Base-by-base conservation (phyloP, 1,140 invertebrate species). In the Orussus abietinus region DNA sequence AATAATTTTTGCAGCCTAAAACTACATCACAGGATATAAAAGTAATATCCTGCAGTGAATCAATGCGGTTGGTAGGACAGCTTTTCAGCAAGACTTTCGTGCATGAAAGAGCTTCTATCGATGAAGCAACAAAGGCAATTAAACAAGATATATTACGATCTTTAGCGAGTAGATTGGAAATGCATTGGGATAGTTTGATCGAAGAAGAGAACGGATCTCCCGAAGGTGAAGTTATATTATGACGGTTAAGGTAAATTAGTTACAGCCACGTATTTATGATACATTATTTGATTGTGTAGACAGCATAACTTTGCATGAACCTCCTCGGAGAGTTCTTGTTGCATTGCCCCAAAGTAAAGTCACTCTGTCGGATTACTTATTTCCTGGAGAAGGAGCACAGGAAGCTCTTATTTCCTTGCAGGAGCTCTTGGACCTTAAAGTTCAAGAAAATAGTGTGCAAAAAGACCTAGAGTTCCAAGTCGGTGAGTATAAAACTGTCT, bases 171-270 rank as follows among this genome's bases (percentile, higher is more conserved):
- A 74, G 88, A 50, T 80, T 90, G 57, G 86, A 89, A 53, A 84
- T 91, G 79, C 85, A 91, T 53, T 89, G 85, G 79, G 87, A 90
- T 72, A 86, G 87, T 47, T 71, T 90, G 25, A 84, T 88, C 55
- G 86, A 90, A 66, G 81, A 82, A 60, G 87, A 90, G 53, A 78
- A 80, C 59, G 75, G 79, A 51, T 74, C 80, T 47, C 77, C 78
- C 14, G 79, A 82, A 77, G 80, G 78, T 81, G 59, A 47, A 34
- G 34, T 22, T 51, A n/a, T n/a, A 12, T n/a, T 28, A 28, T 36
- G 10, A 22, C 18, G n/a, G n/a, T n/a, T n/a, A n/a, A n/a, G n/a
- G n/a, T n/a, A n/a, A n/a, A n/a, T n/a, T n/a, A n/a, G n/a, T n/a
- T n/a, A n/a, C n/a, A n/a, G n/a, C n/a, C n/a, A n/a, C n/a, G n/a